These are phyloP conservation scores for Leptinotarsa rubiginosa DNA, from an alignment of 2,888 invertebrate genomes.

Conservation along the genomic window DNA sequence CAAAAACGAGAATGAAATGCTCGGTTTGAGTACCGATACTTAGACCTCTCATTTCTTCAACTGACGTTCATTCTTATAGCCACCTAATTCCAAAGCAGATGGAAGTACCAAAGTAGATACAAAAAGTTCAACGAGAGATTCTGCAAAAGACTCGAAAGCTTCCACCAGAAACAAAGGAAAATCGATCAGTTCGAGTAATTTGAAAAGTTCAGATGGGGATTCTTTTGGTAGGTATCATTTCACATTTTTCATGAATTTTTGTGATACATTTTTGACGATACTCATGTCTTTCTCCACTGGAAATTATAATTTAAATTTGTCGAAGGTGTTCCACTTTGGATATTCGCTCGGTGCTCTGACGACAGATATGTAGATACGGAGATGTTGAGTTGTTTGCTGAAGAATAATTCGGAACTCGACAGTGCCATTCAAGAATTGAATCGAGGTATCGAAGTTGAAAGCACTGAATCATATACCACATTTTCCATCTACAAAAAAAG, in stretches of 20 bases:
- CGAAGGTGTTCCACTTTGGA: conserved; percentile 31
- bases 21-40: too few relatives aligned
- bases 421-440: conserved; percentile 27
- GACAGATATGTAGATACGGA: conserved; percentile 36
- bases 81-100: background rate
- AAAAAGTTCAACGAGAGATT: conserved; percentile 35
- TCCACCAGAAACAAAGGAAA: conserved; percentile 30
- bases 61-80: background rate
- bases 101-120: background rate
- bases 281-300: too few relatives aligned
- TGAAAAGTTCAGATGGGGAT: background rate
- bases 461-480: conserved; percentile 34
- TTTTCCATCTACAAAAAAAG: conserved; percentile 40
- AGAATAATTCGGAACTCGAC: conserved; percentile 30
- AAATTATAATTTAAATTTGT: background rate
- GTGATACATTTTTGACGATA: too few relatives aligned
- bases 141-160: conserved; percentile 33
- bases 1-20: too few relatives aligned
- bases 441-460: conserved; percentile 22
- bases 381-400: conserved; percentile 32
- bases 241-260: background rate
- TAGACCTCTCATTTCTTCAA: too few relatives aligned
- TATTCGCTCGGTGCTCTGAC: conserved; percentile 34
- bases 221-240: background rate
- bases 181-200: background rate